Conservation (phyloP, 2,797 vertebrate species). For the Netta rufina region DNA sequence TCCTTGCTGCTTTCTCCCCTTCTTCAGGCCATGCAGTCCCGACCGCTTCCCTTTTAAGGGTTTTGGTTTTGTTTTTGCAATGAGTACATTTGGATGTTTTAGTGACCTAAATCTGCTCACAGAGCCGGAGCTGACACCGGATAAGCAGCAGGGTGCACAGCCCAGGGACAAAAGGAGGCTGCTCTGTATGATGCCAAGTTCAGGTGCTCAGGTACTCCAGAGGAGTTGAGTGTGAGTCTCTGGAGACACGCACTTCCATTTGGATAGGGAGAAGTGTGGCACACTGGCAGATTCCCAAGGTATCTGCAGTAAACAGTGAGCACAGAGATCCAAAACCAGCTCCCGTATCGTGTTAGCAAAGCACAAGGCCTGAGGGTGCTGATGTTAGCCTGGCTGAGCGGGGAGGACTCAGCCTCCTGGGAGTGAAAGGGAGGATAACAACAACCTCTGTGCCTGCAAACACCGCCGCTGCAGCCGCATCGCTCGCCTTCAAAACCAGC, state of each 20-base stretch:
- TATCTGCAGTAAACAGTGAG: background rate
- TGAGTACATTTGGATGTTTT: background rate
- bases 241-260: fast-evolving
- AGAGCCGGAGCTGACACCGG: background rate
- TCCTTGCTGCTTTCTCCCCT: background rate
- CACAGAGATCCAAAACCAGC: background rate
- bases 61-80: background rate
- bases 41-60: background rate
- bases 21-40: background rate
- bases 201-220: background rate
- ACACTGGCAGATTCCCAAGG: background rate
- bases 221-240: background rate
- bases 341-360: background rate
- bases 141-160: background rate
- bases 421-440: background rate
- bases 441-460: background rate
- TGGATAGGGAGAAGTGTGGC: background rate
- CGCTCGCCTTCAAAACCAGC: background rate
- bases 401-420: background rate
- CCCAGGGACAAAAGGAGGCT: background rate
- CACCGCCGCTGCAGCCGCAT: background rate
- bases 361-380: background rate
- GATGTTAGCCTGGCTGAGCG: too few species aligned
- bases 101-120: background rate
- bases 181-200: background rate